Conservation (phyloP, 2,888 invertebrate species). For the Hololepta plana region DNA sequence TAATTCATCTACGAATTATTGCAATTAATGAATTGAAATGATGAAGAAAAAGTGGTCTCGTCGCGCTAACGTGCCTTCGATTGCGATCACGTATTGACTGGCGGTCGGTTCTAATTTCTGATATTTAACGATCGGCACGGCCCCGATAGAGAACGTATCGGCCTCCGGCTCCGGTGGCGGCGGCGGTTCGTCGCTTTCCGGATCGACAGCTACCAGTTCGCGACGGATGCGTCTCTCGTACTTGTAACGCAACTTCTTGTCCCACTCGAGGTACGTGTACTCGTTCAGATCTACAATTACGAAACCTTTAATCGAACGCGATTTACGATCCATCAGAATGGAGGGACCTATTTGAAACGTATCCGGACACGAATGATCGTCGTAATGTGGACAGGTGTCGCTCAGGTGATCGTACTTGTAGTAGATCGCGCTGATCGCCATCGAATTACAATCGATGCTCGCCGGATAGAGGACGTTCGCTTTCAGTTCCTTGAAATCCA, state of each 20-base stretch:
- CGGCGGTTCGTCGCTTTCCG: constrained; percentile 8
- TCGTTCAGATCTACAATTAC: constrained; percentile 1
- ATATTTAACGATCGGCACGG: constrained; percentile 20
- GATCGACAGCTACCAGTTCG: constrained; percentile 11
- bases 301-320: no score
- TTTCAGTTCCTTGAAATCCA: constrained; percentile 27
- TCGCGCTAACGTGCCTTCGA: constrained; percentile 11
- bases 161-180: constrained; percentile 10
- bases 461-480: constrained; percentile 28
- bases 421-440: constrained; percentile 31
- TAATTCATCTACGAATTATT: background rate
- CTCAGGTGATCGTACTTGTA: constrained; percentile 35
- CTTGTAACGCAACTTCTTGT: constrained; percentile 19
- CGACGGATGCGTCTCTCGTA: constrained; percentile 13
- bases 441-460: constrained; percentile 24
- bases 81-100: constrained; percentile 13
- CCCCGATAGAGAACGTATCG: constrained; percentile 13
- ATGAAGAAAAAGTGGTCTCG: no score
- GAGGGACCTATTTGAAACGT: no score
- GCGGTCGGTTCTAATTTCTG: constrained; percentile 19
- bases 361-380: constrained; percentile 10
- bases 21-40: background rate
- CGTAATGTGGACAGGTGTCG: constrained; percentile 25
- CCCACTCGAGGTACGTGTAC: constrained; percentile 18
- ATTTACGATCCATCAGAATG: background rate